Evolutionary conservation across 1,140 invertebrate species (phyloP), one percentile per base, ranked within the genome.

Genomic region (Drosophila kikkawai): DNA sequence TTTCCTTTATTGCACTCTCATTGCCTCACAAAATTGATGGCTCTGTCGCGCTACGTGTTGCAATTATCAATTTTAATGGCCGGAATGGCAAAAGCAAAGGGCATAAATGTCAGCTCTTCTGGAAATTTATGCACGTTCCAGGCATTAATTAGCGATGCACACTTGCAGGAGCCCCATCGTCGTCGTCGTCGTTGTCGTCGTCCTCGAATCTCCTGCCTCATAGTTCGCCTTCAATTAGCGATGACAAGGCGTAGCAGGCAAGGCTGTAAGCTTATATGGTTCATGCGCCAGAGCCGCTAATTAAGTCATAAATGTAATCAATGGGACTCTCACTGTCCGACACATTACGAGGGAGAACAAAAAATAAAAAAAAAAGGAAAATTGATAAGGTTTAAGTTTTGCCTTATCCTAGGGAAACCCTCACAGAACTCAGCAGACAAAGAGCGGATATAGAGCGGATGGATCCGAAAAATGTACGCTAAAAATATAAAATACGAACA

Each of bases 31-130:
- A 37, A 57, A 70, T 81, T 86, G 75, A 82, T 82, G 64, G 67
- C 48, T 26, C 36, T 19, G 26, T n/a, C 17, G 29, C 19, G n/a
- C 45, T 79, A 88, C 84, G 84, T 88, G 84, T 60, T 81, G 74
- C 84, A 88, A 81, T 81, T 88, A 88, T 85, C 81, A 90, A 81
- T 90, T 90, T 90, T 79, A 81, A 84, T 80, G 84, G 75, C 69
- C 48, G 41, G 59, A 73, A 32, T 45, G 67, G 63, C 39, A 9
- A 69, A 47, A 58, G 45, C 45, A 76, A 71, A 59, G 37, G 59
- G 51, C 85, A 90, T 90, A 91, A 90, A 90, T 82, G 85, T 90
- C 85, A 90, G 66, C 75, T 82, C 75, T 77, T 85, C 29, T 81
- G 57, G 42, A 79, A 90, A 90, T 90, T 90, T 90, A 90, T 90